phyloP scores from a whole-genome alignment of 2,113 vertebrate genomes.

The Erinaceus europaeus region DNA sequence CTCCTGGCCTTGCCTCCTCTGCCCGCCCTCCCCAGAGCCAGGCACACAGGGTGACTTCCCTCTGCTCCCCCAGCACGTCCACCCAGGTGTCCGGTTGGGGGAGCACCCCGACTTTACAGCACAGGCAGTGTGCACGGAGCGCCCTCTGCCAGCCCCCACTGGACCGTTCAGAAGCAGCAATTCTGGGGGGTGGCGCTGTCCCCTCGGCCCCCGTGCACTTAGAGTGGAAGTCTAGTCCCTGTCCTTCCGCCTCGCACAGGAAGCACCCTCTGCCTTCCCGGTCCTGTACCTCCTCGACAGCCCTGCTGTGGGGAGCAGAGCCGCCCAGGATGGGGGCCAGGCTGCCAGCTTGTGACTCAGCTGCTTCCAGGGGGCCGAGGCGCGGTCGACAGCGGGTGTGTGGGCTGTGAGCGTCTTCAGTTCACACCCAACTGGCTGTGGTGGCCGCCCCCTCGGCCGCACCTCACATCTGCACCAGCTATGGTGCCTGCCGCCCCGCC shows the following conservation, averaged over 20 bases:
- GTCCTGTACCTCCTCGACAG: neutral
- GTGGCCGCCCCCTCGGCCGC: constrained; percentile 18
- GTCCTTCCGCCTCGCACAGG: neutral
- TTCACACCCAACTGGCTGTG: neutral
- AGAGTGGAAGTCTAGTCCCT: neutral
- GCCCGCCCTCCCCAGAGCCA: neutral
- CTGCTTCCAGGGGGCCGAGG: neutral
- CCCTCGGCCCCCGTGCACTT: rapidly evolving
- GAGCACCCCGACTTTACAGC: neutral
- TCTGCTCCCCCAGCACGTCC: neutral
- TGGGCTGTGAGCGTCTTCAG: constrained; percentile 59
- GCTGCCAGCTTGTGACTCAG: constrained; percentile 14
- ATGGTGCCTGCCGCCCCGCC: neutral
- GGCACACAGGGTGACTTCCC: neutral
- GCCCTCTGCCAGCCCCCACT: neutral
- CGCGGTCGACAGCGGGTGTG: constrained; percentile 62
- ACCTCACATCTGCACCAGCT: constrained; percentile 40
- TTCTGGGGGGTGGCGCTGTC: neutral
- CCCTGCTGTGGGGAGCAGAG: neutral
- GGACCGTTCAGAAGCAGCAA: neutral
- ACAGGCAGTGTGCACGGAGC: neutral
- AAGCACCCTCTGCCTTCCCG: rapidly evolving
- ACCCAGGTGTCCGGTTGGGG: neutral
- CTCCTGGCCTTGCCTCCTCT: neutral
- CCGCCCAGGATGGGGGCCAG: neutral